Evolutionary conservation across 2,113 vertebrate species (phyloP), one percentile per base, ranked within the genome.

Genomic region (Cyprinodon variegatus): DNA sequence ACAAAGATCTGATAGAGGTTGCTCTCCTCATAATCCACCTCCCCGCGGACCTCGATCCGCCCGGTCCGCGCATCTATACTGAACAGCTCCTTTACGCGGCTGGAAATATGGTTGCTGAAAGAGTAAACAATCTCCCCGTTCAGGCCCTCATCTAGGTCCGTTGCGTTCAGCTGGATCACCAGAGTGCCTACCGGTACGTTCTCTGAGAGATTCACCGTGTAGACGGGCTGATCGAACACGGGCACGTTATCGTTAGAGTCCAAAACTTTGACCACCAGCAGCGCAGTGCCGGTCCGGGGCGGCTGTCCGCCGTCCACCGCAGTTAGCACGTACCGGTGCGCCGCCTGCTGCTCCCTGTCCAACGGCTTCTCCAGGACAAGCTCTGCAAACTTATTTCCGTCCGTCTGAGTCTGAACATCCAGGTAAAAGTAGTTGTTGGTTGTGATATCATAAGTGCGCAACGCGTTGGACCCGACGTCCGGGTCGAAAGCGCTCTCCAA

Each of bases 201-300:
- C 91, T 99, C 98, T 0, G 96, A 89, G 4, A 99, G 91, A 66
- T 95, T 96, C 45, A 98, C 96, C 0, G 96, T 96, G 93, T 99
- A 99, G 38, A 99, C 96, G 3, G 97, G 94, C 87, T 97, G 97
- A 69, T 97, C 96, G 74, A 99, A 99, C 80, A 97, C 96, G 17
- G 97, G 98, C 68, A 97, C 97, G 72, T 99, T 99, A 79, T 99
- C 98, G 41, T 99, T 99, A 38, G 97, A 99, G 92, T 99, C 98
- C 74, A 99, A 86, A 78, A 99, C 98, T 84, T 96, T 95, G 75
- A 99, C 91, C 83, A 97, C 97, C 78, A 99, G 95, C 59, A 99
- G 94, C 84, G 97, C 97, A 40, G 97, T 98, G 90, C 98, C 98
- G 6, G 98, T 99, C 59, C 97, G 93, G 43, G 96, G 96, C 79